These are phyloP conservation scores for Anticlea derivata DNA, from an alignment of 2,888 invertebrate genomes.

Conservation along the genomic window DNA sequence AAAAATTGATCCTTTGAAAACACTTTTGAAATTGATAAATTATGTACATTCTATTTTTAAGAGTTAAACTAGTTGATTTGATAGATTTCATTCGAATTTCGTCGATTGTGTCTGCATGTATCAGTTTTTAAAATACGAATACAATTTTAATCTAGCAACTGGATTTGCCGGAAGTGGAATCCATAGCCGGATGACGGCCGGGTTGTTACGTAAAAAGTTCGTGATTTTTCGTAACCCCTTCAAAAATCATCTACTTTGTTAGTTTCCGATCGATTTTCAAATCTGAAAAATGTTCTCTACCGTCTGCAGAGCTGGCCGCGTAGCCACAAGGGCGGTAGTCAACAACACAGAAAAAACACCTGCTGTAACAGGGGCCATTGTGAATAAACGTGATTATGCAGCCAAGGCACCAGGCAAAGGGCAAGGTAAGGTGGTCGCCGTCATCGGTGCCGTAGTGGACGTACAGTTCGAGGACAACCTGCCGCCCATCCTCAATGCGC, in stretches of 20 bases:
- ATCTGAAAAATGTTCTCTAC: constrained; percentile 77
- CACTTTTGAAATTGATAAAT: too few species aligned
- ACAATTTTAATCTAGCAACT: constrained; percentile 20
- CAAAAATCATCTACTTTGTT: constrained; percentile 49
- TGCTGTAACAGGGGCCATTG: constrained; percentile 65
- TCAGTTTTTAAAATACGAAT: too few species aligned
- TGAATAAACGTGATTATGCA: constrained; percentile 76
- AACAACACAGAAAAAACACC: constrained; percentile 83
- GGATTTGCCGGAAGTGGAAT: constrained; percentile 23
- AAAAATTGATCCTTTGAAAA: too few species aligned
- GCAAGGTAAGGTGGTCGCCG: constrained; percentile 92
- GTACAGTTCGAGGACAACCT: constrained; percentile 97
- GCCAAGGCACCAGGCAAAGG: constrained; percentile 58
- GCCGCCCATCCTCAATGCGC: constrained; percentile 97
- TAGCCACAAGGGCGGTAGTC: constrained; percentile 78
- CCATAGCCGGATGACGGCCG: constrained; percentile 34
- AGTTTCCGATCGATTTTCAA: constrained; percentile 54
- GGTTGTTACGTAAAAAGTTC: constrained; percentile 67
- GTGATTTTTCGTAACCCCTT: constrained; percentile 53
- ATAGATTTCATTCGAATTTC: too few species aligned
- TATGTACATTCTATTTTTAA: too few species aligned
- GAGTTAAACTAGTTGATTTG: too few species aligned
- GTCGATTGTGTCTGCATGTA: too few species aligned
- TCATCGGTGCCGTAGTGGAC: constrained; percentile 99
- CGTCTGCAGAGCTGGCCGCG: constrained; percentile 78